phyloP scores from a whole-genome alignment of 2,888 invertebrate species.

The Mythimna pallens region DNA sequence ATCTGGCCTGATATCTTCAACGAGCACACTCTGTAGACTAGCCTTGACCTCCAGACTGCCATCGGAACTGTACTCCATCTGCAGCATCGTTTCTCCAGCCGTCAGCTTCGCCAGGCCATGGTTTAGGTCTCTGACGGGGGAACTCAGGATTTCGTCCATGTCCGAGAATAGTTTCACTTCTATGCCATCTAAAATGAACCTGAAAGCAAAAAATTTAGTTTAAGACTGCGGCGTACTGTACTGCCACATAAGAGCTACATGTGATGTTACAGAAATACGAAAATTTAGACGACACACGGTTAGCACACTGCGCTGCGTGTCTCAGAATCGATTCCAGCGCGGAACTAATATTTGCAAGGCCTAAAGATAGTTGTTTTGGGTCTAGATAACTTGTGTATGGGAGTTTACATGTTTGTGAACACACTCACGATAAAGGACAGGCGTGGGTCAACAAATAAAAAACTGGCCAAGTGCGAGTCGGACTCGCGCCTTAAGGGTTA shows the following conservation, averaged over 20 bases:
- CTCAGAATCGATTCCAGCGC: too few species aligned
- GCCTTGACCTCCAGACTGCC: conserved; percentile 93
- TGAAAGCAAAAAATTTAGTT: conserved; percentile 16
- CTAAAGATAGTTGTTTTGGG: too few species aligned
- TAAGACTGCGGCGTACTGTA: background rate
- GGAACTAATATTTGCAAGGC: too few species aligned
- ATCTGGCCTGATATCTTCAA: conserved; percentile 94
- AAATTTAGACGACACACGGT: too few species aligned
- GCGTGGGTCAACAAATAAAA: too few species aligned
- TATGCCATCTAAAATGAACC: conserved; percentile 93
- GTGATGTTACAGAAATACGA: background rate
- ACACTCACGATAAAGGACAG: too few species aligned
- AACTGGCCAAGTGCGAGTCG: too few species aligned
- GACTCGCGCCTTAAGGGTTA: too few species aligned
- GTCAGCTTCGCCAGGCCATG: conserved; percentile 93
- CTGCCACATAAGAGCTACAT: background rate
- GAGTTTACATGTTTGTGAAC: too few species aligned
- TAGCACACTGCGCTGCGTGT: too few species aligned
- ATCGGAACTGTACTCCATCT: conserved; percentile 92
- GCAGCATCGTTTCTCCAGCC: conserved; percentile 92
- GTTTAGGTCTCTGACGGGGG: conserved; percentile 93
- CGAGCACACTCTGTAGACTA: conserved; percentile 92
- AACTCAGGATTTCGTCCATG: conserved; percentile 93
- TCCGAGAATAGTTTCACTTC: conserved; percentile 93
- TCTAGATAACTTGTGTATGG: too few species aligned